These are phyloP conservation scores for Drosophila dunni DNA, from an alignment of 1,140 invertebrate genomes.

Conservation along the genomic window DNA sequence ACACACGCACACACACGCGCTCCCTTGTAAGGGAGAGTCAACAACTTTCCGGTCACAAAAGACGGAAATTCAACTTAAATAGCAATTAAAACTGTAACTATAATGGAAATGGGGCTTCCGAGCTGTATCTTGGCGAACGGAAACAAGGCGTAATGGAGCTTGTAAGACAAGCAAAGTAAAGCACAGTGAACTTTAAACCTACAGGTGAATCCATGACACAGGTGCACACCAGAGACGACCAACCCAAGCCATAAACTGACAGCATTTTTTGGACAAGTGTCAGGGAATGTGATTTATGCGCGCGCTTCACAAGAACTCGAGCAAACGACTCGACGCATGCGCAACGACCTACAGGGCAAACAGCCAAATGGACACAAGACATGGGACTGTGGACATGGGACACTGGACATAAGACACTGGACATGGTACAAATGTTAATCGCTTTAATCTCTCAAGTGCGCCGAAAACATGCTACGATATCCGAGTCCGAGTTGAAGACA, in stretches of 20 bases:
- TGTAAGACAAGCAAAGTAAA: slow-evolving; percentile 59
- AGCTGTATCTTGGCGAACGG: slow-evolving; percentile 46
- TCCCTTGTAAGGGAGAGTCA: slow-evolving; percentile 28
- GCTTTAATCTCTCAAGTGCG: slow-evolving; percentile 81
- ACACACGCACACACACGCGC: not conserved
- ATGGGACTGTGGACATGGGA: not conserved
- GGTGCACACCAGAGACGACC: slow-evolving; percentile 53
- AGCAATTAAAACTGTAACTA: slow-evolving; percentile 80
- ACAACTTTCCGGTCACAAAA: slow-evolving; percentile 61
- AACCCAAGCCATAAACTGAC: slow-evolving; percentile 72
- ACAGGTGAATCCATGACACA: slow-evolving; percentile 34
- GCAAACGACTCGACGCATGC: slow-evolving; percentile 62
- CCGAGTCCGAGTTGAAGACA: slow-evolving; percentile 48
- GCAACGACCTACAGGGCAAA: slow-evolving; percentile 67
- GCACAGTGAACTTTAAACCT: slow-evolving; percentile 65
- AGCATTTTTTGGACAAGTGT: slow-evolving; percentile 75
- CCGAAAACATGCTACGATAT: slow-evolving; percentile 76
- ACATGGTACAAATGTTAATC: slow-evolving; percentile 80
- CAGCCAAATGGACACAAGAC: slow-evolving; percentile 20
- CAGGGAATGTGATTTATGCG: slow-evolving; percentile 77
- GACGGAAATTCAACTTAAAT: slow-evolving; percentile 76
- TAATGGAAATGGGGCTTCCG: slow-evolving; percentile 43
- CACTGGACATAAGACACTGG: slow-evolving; percentile 43
- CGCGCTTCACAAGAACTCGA: slow-evolving; percentile 73
- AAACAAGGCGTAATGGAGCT: slow-evolving; percentile 75